A percentile compares a stretch with the other conserved stretches of the same genome.
phyloP scores from a whole-genome alignment of 2,113 vertebrate species.

The Herpetotheres cachinnans region DNA sequence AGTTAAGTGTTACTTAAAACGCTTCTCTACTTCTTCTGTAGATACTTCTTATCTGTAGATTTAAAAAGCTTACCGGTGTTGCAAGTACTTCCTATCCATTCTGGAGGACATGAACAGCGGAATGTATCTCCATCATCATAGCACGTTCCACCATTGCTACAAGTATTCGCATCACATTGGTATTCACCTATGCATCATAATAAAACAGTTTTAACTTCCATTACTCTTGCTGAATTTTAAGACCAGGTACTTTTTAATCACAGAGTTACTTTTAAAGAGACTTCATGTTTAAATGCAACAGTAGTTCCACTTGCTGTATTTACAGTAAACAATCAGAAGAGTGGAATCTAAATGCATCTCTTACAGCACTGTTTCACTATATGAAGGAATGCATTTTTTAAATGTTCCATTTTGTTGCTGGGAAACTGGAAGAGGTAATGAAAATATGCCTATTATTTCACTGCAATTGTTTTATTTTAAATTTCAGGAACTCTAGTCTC shows the following conservation, averaged over 20 bases:
- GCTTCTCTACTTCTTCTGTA: not conserved
- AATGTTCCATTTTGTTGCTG: not conserved
- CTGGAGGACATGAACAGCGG: constrained; percentile 84
- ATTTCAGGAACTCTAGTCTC: constrained; percentile 49
- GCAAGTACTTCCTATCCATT: constrained; percentile 91
- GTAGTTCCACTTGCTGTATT: not conserved
- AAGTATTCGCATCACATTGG: constrained; percentile 91
- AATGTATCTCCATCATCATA: constrained; percentile 90
- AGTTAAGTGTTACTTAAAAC: not conserved
- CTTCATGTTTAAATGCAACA: not conserved
- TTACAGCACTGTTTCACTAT: not conserved
- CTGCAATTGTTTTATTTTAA: not conserved
- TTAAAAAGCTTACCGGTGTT: constrained; percentile 78
- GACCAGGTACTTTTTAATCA: not conserved
- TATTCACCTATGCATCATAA: constrained; percentile 80
- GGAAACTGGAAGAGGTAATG: not conserved
- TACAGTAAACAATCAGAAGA: not conserved
- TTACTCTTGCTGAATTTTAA: not conserved
- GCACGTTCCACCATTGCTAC: constrained; percentile 91
- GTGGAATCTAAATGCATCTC: not conserved
- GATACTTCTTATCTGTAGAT: not conserved
- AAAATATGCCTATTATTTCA: not conserved
- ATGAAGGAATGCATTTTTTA: not conserved
- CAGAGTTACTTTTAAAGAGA: not conserved
- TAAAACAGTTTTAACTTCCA: not conserved